Conservation (phyloP, 2,888 invertebrate species). For the Taphrorychus bicolor region DNA sequence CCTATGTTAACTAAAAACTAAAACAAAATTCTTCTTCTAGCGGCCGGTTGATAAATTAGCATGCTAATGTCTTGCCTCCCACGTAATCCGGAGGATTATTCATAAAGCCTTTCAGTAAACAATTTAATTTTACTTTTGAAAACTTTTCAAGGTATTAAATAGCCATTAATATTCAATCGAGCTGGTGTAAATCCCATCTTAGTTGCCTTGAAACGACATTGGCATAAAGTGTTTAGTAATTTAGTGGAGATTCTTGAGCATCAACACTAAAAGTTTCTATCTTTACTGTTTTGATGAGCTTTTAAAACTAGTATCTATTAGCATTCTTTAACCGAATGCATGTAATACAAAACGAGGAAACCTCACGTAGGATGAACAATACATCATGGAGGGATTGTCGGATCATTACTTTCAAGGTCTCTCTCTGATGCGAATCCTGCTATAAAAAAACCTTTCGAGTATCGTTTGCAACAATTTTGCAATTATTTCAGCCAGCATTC, state of each 20-base stretch:
- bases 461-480: not conserved
- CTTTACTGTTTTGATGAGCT: not conserved
- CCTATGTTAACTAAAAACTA: too few species aligned
- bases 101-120: conserved; percentile 2
- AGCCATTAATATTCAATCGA: conserved; percentile 5
- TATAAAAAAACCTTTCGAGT: not conserved
- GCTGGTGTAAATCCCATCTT: not conserved
- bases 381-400: not conserved
- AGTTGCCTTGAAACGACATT: not conserved
- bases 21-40: not conserved
- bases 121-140: not conserved
- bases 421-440: too few species aligned
- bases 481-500: conserved; percentile 1
- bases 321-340: not conserved
- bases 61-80: conserved; percentile 2
- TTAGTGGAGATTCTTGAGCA: not conserved
- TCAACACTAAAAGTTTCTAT: not conserved
- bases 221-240: not conserved
- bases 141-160: conserved; percentile 4
- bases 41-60: not conserved
- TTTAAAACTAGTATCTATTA: not conserved
- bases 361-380: conserved; percentile 1
- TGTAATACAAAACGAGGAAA: not conserved
- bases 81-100: conserved; percentile 2
- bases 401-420: conserved; percentile 5